Evolutionary conservation across 2,888 invertebrate genomes (phyloP), one percentile per base, ranked within the genome.

Genomic region (Eupithecia dodoneata): DNA sequence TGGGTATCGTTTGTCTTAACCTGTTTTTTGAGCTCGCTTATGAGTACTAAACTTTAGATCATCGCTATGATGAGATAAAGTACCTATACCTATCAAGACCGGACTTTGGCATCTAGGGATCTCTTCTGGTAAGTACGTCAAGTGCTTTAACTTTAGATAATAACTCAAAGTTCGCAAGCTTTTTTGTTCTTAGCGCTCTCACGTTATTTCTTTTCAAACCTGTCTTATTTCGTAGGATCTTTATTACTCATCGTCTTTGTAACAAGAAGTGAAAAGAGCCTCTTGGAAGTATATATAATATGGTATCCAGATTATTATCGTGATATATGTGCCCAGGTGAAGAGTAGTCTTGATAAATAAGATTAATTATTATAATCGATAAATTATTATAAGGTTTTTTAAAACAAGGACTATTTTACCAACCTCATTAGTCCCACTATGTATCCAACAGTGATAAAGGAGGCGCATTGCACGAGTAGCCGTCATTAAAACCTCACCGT

Each of bases 101-200:
- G 63, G 66, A 66, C 42, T 66, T 66, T 3, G 15, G 66, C 15
- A 42, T 42, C 65, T 41, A 65, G 65, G 41, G 65, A 65, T 65
- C 6, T 42, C 66, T 66, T 66, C 6, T 30, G 18, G 30, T 12
- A 66, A 41, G 41, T 66, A 65, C 66, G 66, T 66, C 42, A 66
- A 66, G 15, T 15, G 66, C 65, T 6, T 6, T 66, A 13, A 42
- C 65, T 15, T 41, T 42, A 15, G 63, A 66, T 66, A 66, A 66
- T 66, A 42, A 66, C 66, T 66, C 66, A 41, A 65, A 65, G 6
- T 55, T 55, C 7, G 55, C 55, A 55, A 55, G 63, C 10, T 63
- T 63, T n/a, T 63, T 63, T 63, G 63, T 63, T 63, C 63, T 63
- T 30, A 63, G 67, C 41, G 44, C 12, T 42, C 55, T 42, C 7